Evolutionary conservation across 2,888 invertebrate genomes (phyloP).

Genomic region (Leucophenga maculata): DNA sequence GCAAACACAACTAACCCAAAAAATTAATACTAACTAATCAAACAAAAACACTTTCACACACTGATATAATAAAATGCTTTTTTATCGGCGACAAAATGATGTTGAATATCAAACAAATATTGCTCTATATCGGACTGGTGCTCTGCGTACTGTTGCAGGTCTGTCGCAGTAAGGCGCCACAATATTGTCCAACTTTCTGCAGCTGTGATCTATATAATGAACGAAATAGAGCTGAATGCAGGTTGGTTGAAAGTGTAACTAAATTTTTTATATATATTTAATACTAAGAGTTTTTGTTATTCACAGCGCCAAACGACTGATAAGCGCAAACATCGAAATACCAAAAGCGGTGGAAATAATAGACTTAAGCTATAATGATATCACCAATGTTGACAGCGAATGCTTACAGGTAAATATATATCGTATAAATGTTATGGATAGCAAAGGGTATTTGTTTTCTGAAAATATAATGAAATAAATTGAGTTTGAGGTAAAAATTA

Average conservation of each 20-base stretch:
- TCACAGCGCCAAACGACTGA: slow-evolving; percentile 75
- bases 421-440: too few relatives aligned
- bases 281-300: too few relatives aligned
- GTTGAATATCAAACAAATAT: slow-evolving; percentile 49
- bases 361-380: slow-evolving; percentile 77
- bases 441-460: too few relatives aligned
- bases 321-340: slow-evolving; percentile 76
- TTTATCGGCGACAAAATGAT: slow-evolving; percentile 32
- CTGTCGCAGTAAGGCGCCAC: slow-evolving; percentile 54
- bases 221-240: slow-evolving; percentile 69
- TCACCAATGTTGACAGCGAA: slow-evolving; percentile 76
- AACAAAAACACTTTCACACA: slow-evolving; percentile 1
- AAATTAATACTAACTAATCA: not conserved
- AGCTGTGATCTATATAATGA: slow-evolving; percentile 62
- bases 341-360: slow-evolving; percentile 76
- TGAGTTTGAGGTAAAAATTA: too few relatives aligned
- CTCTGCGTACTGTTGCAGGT: slow-evolving; percentile 55
- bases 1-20: not conserved
- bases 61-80: too few relatives aligned
- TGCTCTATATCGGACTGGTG: slow-evolving; percentile 55
- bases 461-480: too few relatives aligned
- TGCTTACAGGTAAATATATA: slow-evolving; percentile 80
- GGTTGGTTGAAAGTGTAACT: slow-evolving; percentile 49
- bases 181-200: slow-evolving; percentile 66
- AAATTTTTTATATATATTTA: too few relatives aligned